Conservation (phyloP, 1,140 invertebrate species). For the Diorhabda sublineata region DNA sequence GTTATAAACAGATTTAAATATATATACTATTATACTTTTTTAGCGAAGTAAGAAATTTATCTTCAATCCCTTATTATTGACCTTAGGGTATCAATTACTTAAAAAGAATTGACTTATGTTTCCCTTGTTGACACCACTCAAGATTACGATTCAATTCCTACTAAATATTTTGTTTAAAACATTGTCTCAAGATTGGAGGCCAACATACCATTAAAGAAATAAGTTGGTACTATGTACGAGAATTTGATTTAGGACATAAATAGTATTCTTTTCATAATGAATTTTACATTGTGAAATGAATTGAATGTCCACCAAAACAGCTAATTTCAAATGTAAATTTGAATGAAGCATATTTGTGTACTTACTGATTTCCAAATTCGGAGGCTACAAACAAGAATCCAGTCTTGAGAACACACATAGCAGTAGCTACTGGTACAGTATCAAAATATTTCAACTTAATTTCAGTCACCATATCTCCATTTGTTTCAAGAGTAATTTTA, state of each 20-base stretch:
- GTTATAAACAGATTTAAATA: too few relatives aligned
- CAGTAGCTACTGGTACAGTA: slow-evolving; percentile 92
- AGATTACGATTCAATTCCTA: too few relatives aligned
- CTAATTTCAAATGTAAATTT: too few relatives aligned
- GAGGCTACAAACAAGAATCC: slow-evolving; percentile 98
- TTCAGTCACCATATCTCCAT: slow-evolving; percentile 98
- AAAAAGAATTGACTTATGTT: too few relatives aligned
- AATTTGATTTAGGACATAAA: slow-evolving; percentile 14
- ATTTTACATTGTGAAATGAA: too few relatives aligned
- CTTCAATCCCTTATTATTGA: too few relatives aligned
- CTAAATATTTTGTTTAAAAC: neutral
- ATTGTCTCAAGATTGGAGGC: slow-evolving; percentile 9
- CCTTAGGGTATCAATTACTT: too few relatives aligned
- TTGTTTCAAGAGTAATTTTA: slow-evolving; percentile 97
- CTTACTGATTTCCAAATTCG: slow-evolving; percentile 99
- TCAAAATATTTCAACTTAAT: slow-evolving; percentile 99
- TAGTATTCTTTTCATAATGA: too few relatives aligned
- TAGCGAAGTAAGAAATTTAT: too few relatives aligned
- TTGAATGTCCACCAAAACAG: too few relatives aligned
- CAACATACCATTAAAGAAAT: slow-evolving; percentile 6
- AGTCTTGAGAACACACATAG: slow-evolving; percentile 97
- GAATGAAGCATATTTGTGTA: slow-evolving; percentile 37
- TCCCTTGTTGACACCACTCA: too few relatives aligned
- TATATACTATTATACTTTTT: too few relatives aligned
- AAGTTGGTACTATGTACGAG: slow-evolving; percentile 16